A percentile compares a stretch with the other conserved stretches of the same genome.
Conservation (phyloP, 2,888 invertebrate genomes). For the Myopa tessellatipennis region DNA sequence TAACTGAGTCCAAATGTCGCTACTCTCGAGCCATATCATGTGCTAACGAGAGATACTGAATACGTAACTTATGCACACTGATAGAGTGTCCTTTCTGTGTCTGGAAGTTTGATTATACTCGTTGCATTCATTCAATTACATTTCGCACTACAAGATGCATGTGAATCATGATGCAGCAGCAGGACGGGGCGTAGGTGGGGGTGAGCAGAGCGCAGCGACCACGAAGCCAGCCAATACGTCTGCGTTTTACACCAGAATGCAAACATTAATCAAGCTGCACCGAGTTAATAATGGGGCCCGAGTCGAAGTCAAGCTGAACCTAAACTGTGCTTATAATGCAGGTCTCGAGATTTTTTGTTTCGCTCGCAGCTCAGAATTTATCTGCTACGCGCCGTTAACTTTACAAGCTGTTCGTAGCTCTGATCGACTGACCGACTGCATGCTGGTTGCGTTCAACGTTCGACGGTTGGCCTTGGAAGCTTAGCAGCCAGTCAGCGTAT, state of each 20-base stretch:
- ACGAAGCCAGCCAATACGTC: slow-evolving; percentile 26
- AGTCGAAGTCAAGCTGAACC: not conserved
- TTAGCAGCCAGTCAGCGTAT: not conserved
- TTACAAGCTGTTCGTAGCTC: slow-evolving; percentile 18
- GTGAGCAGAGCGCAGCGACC: not conserved
- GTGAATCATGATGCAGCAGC: not conserved
- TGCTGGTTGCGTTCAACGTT: slow-evolving; percentile 24
- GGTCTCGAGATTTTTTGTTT: slow-evolving; percentile 6
- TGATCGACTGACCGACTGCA: slow-evolving; percentile 1
- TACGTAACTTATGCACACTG: not conserved
- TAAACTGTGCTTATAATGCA: not conserved
- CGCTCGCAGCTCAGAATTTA: slow-evolving; percentile 25
- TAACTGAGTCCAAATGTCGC: too few relatives aligned
- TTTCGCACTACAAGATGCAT: not conserved
- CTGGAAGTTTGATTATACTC: not conserved
- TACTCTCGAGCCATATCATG: not conserved
- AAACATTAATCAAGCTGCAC: slow-evolving; percentile 34
- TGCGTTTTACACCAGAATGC: slow-evolving; percentile 18
- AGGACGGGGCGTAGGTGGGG: not conserved
- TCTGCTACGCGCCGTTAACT: slow-evolving; percentile 35
- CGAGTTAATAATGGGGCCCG: not conserved
- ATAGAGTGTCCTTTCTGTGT: not conserved
- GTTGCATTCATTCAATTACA: too few relatives aligned
- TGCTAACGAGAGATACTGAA: not conserved
- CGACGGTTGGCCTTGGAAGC: slow-evolving; percentile 33